phyloP scores from a whole-genome alignment of 2,888 invertebrate genomes.

The Anarsia innoxiella region DNA sequence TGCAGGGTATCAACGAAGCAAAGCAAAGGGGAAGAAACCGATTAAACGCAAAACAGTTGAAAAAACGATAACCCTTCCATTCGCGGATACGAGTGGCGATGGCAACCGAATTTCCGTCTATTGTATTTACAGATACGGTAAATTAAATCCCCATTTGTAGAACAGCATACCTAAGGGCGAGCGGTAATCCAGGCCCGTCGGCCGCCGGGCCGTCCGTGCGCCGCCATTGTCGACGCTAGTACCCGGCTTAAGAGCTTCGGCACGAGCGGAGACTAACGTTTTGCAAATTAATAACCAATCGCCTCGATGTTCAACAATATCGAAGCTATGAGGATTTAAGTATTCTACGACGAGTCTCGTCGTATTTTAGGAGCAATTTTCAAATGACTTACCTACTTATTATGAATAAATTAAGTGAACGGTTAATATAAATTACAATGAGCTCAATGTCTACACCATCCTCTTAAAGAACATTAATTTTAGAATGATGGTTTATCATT shows the following conservation, averaged over 20 bases:
- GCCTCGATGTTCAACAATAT: slow-evolving; percentile 23
- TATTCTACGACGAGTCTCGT: no score
- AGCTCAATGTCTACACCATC: no score
- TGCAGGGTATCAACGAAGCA: no score
- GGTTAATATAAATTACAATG: no score
- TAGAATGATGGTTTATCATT: no score
- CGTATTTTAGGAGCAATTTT: no score
- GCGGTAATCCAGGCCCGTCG: slow-evolving; percentile 62
- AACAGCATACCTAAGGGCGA: slow-evolving; percentile 24
- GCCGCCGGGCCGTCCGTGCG: no score
- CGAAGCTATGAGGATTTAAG: slow-evolving; percentile 4
- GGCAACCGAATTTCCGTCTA: slow-evolving; percentile 47
- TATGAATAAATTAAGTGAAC: no score
- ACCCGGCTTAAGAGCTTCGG: slow-evolving; percentile 54
- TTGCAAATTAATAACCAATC: slow-evolving; percentile 62
- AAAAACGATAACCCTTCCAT: slow-evolving; percentile 24
- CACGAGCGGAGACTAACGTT: slow-evolving; percentile 30
- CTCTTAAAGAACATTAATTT: no score
- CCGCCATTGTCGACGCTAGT: slow-evolving; percentile 52
- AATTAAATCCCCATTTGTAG: slow-evolving; percentile 60
- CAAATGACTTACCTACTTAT: no score
- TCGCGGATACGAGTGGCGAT: slow-evolving; percentile 29
- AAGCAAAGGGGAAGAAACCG: neutral
- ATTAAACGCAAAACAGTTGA: slow-evolving; percentile 17
- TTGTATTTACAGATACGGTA: slow-evolving; percentile 62